Percentiles rank a stretch among this genome's conserved stretches.
phyloP scores from a whole-genome alignment of 2,113 vertebrate species.

The Leucopternis melanops region DNA sequence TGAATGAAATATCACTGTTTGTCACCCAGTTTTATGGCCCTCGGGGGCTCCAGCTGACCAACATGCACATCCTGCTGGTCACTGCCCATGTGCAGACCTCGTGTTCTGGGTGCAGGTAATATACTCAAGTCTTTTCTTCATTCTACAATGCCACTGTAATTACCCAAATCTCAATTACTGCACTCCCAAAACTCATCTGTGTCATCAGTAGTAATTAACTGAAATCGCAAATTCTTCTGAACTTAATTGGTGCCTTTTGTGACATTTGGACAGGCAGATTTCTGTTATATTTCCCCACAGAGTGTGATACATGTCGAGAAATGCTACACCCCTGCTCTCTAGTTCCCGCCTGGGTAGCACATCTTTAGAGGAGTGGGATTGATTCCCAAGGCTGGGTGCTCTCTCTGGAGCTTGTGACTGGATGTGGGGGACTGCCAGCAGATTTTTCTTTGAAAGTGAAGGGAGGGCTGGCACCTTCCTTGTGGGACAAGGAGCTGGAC shows the following conservation, averaged over 20 bases:
- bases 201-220: not conserved
- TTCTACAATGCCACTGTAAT: not conserved
- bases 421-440: not conserved
- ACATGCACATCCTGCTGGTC: not conserved
- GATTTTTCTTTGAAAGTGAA: not conserved
- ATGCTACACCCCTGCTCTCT: not conserved
- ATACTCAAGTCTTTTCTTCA: not conserved
- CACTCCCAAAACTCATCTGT: fast-evolving
- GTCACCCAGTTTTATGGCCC: not conserved
- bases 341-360: not conserved
- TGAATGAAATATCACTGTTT: not conserved
- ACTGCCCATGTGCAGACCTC: fast-evolving
- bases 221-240: not conserved
- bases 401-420: not conserved
- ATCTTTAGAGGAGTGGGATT: not conserved
- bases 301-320: not conserved
- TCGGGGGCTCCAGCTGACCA: not conserved
- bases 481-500: too few relatives aligned
- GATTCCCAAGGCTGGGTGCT: not conserved
- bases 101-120: not conserved
- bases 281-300: not conserved
- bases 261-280: not conserved
- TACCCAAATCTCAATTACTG: not conserved
- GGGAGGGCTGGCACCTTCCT: too few relatives aligned
- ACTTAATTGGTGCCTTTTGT: not conserved